These are phyloP conservation scores for Melieria picta DNA, from an alignment of 2,888 invertebrate genomes.

Conservation along the genomic window DNA sequence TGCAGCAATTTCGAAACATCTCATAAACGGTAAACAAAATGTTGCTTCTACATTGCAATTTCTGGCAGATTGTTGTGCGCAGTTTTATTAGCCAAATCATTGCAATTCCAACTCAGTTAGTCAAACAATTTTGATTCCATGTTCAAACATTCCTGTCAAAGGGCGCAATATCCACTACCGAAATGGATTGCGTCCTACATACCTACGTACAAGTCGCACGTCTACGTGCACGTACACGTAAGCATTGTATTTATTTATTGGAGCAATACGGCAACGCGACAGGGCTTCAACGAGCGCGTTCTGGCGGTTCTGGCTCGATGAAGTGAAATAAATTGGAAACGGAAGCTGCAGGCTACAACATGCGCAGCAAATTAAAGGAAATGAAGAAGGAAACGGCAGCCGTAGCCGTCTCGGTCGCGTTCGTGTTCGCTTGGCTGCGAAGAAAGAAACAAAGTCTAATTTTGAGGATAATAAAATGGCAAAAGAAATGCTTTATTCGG, in stretches of 20 bases:
- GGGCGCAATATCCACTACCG: too few relatives aligned
- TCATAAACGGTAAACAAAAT: too few relatives aligned
- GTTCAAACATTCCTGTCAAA: too few relatives aligned
- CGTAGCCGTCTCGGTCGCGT: neutral
- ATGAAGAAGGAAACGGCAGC: slow-evolving; percentile 23
- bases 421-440: neutral
- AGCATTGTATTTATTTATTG: too few relatives aligned
- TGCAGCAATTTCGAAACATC: too few relatives aligned
- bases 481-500: slow-evolving; percentile 1
- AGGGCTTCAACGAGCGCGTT: too few relatives aligned
- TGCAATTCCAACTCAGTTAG: neutral
- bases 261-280: too few relatives aligned
- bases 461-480: slow-evolving; percentile 20
- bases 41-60: too few relatives aligned
- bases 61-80: too few relatives aligned
- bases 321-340: slow-evolving; percentile 59
- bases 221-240: too few relatives aligned
- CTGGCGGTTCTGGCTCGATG: slow-evolving; percentile 53
- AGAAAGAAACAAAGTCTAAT: slow-evolving; percentile 17
- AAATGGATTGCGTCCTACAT: too few relatives aligned
- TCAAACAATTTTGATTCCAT: neutral
- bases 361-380: slow-evolving; percentile 20
- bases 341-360: slow-evolving; percentile 46
- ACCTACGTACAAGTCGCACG: too few relatives aligned
- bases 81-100: slow-evolving; percentile 8